Evolutionary conservation across 1,140 invertebrate genomes (phyloP), one percentile per base, ranked within the genome.

Genomic region (Plodia interpunctella): DNA sequence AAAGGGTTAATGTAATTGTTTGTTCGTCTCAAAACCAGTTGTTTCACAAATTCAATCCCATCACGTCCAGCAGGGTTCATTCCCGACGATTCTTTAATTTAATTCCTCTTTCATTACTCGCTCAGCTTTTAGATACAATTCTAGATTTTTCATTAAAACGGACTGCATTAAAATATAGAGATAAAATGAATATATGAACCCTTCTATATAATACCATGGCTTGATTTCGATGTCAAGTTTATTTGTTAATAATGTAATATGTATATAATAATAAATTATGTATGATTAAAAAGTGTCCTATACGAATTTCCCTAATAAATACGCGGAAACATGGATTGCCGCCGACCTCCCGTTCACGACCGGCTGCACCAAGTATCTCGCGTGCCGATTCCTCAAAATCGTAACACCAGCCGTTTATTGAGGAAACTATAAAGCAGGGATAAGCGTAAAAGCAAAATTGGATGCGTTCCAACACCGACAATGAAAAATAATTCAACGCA

Each of bases 401-500:
- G 68, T 71, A 76, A 74, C 74, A 74, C 75, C 74, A 77, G 73
- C 60, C 66, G 66, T 68, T 79, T 81, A 81, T 83, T 79, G 75
- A 81, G 78, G 75, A 83, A 83, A 81, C 78, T 78, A 81, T 83
- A 83, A 83, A 83, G 77, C 73, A 52, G 66, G 80, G 72, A 78
- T 83, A 81, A 85, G 80, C 82, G 75, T 85, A 85, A 85, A 85
- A 85, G 80, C 77, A 69, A 75, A 78, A 68, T 81, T 83, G 80
- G 80, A 70, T 62, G 66, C 9, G 59, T 65, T 77, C 82, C 82
- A 85, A 80, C 61, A 55, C 76, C 74, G 72, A 78, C 78, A 85
- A 82, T 86, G 80, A 83, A 86, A 86, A 83, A 86, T 83, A 82
- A 86, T 83, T 83, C 78, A 72, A 82, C 79, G 73, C 69, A 74